phyloP scores from a whole-genome alignment of 2,888 invertebrate genomes.

The Osedax frankpressi region DNA sequence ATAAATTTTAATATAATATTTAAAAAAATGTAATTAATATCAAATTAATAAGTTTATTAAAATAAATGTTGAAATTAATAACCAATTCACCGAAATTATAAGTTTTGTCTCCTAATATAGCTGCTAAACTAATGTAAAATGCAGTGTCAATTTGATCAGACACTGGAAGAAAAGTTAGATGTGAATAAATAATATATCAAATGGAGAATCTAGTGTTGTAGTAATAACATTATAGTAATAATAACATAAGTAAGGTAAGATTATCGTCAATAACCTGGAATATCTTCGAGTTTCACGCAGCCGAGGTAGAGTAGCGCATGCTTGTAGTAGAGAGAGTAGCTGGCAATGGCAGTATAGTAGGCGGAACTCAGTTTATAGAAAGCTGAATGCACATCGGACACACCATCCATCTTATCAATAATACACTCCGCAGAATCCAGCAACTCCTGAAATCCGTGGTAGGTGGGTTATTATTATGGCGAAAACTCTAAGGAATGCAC shows the following conservation, averaged over 20 bases:
- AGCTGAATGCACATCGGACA: slow-evolving; percentile 80
- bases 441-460: background rate
- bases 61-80: background rate
- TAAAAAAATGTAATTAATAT: background rate
- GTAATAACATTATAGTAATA: background rate
- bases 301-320: slow-evolving; percentile 71
- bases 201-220: too few relatives aligned
- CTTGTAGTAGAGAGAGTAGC: slow-evolving; percentile 82
- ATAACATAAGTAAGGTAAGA: background rate
- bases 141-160: slow-evolving; percentile 53
- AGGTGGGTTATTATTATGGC: background rate
- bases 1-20: background rate
- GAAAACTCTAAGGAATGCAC: too few relatives aligned
- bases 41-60: background rate
- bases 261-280: slow-evolving; percentile 46
- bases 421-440: slow-evolving; percentile 56
- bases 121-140: slow-evolving; percentile 80
- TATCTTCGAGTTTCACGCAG: slow-evolving; percentile 59
- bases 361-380: slow-evolving; percentile 85
- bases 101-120: slow-evolving; percentile 69
- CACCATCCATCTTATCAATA: slow-evolving; percentile 76
- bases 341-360: slow-evolving; percentile 61
- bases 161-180: too few relatives aligned
- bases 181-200: too few relatives aligned
- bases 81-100: slow-evolving; percentile 93